A percentile compares a stretch with the other conserved stretches of the same genome.
Conservation (phyloP, 2,113 vertebrate genomes). For the Alethe diademata region DNA sequence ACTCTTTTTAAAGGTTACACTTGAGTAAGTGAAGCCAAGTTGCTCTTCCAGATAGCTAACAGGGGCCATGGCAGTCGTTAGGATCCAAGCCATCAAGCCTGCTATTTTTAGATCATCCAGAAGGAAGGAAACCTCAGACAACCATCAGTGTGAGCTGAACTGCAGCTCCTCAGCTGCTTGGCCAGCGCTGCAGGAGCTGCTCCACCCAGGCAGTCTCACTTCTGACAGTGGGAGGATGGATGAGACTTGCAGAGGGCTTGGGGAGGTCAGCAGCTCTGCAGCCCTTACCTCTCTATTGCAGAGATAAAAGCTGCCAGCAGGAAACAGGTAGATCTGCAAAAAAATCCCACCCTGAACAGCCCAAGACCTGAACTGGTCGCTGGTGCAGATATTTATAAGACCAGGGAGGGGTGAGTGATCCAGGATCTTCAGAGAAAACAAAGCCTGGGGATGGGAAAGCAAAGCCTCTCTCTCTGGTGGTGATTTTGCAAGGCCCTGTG, state of each 20-base stretch:
- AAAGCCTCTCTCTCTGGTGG: neutral
- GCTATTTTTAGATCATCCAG: conserved; percentile 67
- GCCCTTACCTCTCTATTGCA: neutral
- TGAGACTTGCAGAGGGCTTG: neutral
- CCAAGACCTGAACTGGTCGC: neutral
- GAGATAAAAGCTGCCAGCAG: neutral
- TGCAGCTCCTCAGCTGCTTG: conserved; percentile 2
- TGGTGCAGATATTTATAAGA: neutral
- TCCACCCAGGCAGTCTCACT: neutral
- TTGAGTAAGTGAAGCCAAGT: neutral
- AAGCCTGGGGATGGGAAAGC: neutral
- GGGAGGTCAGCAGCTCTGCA: neutral
- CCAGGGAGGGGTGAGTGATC: neutral
- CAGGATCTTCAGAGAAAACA: neutral
- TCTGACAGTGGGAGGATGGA: neutral
- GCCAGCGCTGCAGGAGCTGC: neutral
- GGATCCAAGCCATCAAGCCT: conserved; percentile 32
- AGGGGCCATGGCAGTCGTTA: neutral
- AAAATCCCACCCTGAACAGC: neutral
- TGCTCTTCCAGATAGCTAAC: conserved; percentile 21
- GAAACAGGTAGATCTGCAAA: neutral
- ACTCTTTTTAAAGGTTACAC: neutral
- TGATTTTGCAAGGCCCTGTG: neutral
- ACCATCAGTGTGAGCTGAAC: conserved; percentile 8
- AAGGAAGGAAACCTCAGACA: conserved; percentile 67